A percentile compares a stretch with the other conserved stretches of the same genome.
Conservation (phyloP, 2,888 invertebrate genomes). For the Corythucha ciliata region DNA sequence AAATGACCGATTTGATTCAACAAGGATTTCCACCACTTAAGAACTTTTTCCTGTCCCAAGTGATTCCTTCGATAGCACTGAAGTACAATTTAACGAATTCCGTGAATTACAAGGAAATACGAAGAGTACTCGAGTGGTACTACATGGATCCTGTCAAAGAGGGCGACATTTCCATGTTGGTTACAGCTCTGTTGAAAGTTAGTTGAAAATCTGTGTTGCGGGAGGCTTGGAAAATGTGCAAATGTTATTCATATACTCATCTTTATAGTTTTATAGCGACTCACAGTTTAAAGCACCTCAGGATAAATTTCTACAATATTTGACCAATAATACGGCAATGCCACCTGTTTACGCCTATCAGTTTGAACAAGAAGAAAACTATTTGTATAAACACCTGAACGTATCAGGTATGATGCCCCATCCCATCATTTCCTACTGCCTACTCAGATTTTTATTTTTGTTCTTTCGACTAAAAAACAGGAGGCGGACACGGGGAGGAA, state of each 20-base stretch:
- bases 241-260: not conserved
- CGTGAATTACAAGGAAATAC: constrained; percentile 32
- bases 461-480: constrained; percentile 15
- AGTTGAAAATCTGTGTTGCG: constrained; percentile 1
- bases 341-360: constrained; percentile 50
- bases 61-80: constrained; percentile 51
- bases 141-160: constrained; percentile 44
- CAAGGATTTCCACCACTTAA: constrained; percentile 48
- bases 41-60: constrained; percentile 49
- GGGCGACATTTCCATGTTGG: constrained; percentile 41
- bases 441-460: not conserved
- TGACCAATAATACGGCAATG: constrained; percentile 39
- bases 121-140: constrained; percentile 50
- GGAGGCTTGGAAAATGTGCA: not conserved
- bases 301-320: constrained; percentile 46
- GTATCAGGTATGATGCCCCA: constrained; percentile 45
- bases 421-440: not conserved
- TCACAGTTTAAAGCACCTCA: constrained; percentile 50
- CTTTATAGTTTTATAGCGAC: constrained; percentile 47
- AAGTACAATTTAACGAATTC: constrained; percentile 41
- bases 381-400: constrained; percentile 45
- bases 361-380: constrained; percentile 46
- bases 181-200: constrained; percentile 45
- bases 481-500: constrained; percentile 54
- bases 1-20: constrained; percentile 51